These are phyloP conservation scores for Silurus glanis DNA, from an alignment of 2,113 vertebrate genomes.

Conservation along the genomic window DNA sequence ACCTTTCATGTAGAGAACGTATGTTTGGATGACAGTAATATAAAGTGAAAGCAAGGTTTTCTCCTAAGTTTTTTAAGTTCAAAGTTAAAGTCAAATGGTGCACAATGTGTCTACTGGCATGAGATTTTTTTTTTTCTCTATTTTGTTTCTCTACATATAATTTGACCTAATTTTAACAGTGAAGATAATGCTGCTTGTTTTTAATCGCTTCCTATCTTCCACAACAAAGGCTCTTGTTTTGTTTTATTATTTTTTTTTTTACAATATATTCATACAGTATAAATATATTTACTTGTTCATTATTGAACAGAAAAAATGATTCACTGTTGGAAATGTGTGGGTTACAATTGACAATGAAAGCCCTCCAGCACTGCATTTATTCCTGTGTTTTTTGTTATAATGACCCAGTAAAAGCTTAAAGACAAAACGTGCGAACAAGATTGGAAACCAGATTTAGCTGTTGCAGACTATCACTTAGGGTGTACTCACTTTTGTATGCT, in stretches of 20 bases:
- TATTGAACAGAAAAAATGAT: constrained; percentile 33
- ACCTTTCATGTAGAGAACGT: constrained; percentile 52
- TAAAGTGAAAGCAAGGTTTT: constrained; percentile 37
- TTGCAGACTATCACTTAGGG: background rate
- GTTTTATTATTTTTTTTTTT: background rate
- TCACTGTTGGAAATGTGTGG: constrained; percentile 28
- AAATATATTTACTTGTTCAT: constrained; percentile 47
- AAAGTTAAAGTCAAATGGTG: background rate
- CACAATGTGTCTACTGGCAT: background rate
- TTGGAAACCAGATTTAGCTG: background rate
- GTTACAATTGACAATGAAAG: constrained; percentile 13
- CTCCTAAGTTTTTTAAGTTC: background rate
- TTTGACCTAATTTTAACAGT: constrained; percentile 4
- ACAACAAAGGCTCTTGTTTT: constrained; percentile 32
- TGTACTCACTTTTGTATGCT: too few relatives aligned
- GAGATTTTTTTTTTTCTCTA: background rate
- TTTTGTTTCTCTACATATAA: background rate
- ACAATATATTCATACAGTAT: constrained; percentile 5
- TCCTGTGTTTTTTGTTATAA: constrained; percentile 7
- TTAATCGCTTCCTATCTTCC: background rate
- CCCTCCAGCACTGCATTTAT: background rate
- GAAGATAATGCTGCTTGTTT: constrained; percentile 6
- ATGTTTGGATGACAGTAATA: constrained; percentile 56
- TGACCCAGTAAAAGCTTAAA: background rate
- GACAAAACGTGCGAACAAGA: background rate